Base-by-base conservation (phyloP, 2,797 vertebrate genomes). In the Capromys pilorides region DNA sequence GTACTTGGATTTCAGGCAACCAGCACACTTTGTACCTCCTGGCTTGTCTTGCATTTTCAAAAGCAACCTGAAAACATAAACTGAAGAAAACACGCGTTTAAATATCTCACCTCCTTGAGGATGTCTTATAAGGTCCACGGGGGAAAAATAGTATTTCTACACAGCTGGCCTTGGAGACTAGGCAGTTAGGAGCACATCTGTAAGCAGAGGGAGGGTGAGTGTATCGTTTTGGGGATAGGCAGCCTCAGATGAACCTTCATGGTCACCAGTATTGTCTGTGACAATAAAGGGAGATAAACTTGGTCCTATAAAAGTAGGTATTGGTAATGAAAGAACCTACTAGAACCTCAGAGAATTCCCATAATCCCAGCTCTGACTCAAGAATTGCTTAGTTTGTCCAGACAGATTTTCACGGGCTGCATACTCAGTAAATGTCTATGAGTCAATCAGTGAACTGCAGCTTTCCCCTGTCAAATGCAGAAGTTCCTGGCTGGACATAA, bases 51-150 rank as follows among this genome's bases (percentile, higher is more conserved):
- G 93, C 39, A 91, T 87, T 90, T 84, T 77, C 75, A 84, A 89
- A 83, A 93, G 78, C 66, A 86, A 87, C 59, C 45, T 51, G 49
- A 88, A 94, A 91, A 93, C 83, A 83, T 78, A 93, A 85, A 41
- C n/a, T 41, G 11, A 3, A 28, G 73, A 49, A 64, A 36, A 61
- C 24, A 73, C 22, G 22, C 5, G 39, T 71, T 57, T 71, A 82
- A 85, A 89, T 69, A 78, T 39, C 77, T 93, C 82, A 67, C 59
- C 22, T 75, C 33, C 78, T 49, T 8, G 22, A 4, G 8, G 19
- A n/a, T 31, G 67, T 67, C 45, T 61, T 69, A 5, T 2, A 1
- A 2, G 28, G 59, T n/a, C 79, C 69, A 0, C 0, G 0, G 91
- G 62, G 61, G 67, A 54, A 22, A 5, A 26, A 41, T 13, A 24